A percentile compares a stretch with the other conserved stretches of the same genome.
phyloP scores from a whole-genome alignment of 1,140 invertebrate genomes.

The Chelonus insularis region DNA sequence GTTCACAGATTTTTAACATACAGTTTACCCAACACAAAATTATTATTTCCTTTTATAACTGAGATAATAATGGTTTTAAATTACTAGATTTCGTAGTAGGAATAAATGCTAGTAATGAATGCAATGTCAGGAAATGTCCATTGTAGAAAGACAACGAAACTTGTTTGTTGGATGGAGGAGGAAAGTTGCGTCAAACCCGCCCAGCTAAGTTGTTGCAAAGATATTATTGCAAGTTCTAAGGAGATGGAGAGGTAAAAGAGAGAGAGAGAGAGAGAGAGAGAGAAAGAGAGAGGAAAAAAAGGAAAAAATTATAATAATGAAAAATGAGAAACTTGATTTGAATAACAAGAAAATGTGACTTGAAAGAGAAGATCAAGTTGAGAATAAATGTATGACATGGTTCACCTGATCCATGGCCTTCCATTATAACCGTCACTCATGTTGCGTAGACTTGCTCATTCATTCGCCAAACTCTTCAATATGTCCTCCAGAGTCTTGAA shows the following conservation, averaged over 20 bases:
- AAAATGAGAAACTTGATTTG: not conserved
- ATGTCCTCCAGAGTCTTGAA: not conserved
- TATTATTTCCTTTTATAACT: not conserved
- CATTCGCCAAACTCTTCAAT: not conserved
- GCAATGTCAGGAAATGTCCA: constrained; percentile 20
- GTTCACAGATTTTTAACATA: too few relatives aligned
- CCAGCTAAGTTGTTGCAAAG: not conserved
- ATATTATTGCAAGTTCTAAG: constrained; percentile 1
- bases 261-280: not conserved
- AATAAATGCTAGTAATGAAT: constrained; percentile 13
- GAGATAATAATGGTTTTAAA: not conserved
- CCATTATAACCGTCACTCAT: constrained; percentile 6
- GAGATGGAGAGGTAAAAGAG: too few relatives aligned
- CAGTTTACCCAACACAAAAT: not conserved
- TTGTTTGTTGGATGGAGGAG: not conserved
- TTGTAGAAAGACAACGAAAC: constrained; percentile 12
- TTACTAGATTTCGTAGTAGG: not conserved
- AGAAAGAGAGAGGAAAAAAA: not conserved
- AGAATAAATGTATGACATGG: not conserved
- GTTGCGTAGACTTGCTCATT: not conserved
- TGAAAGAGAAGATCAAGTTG: not conserved
- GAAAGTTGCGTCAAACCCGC: constrained; percentile 13
- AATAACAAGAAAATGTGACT: not conserved
- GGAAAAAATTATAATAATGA: not conserved
- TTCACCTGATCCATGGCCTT: constrained; percentile 1